Percentiles rank a stretch among this genome's conserved stretches.
phyloP scores from a whole-genome alignment of 37 sponge, comb jelly and placozoan genomes.

The Cladorhizidae sp. region DNA sequence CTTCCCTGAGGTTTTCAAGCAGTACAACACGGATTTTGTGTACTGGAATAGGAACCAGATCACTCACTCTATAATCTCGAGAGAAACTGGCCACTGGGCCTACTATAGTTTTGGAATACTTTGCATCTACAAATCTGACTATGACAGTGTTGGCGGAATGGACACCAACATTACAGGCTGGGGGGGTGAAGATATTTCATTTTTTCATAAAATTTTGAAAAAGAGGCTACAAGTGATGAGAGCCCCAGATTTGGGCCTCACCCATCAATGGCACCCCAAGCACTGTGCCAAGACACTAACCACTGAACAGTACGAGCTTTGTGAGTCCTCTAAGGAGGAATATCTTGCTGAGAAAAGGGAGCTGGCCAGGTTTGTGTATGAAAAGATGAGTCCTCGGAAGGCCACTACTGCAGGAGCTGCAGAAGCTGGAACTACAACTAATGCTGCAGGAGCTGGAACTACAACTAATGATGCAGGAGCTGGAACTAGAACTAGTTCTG shows the following conservation, averaged over 20 bases:
- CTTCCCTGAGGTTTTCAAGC: too few species aligned
- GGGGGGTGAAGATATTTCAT: constrained; percentile 76
- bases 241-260: constrained; percentile 61
- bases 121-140: too few species aligned
- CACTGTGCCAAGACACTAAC: constrained; percentile 22
- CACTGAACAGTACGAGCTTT: constrained; percentile 39
- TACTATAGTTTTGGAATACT: constrained; percentile 75
- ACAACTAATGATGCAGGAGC: too few species aligned
- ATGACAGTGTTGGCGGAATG: constrained; percentile 49
- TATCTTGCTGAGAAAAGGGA: too few species aligned
- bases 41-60: constrained; percentile 18
- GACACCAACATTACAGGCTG: constrained; percentile 38
- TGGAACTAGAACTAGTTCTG: too few species aligned
- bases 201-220: constrained; percentile 53
- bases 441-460: too few species aligned
- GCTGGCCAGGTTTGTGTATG: constrained; percentile 44
- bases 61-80: neutral
- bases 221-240: too few species aligned
- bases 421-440: too few species aligned
- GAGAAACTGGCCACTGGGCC: too few species aligned
- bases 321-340: constrained; percentile 58
- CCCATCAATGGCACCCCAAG: constrained; percentile 78
- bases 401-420: neutral
- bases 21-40: constrained; percentile 54
- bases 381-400: constrained; percentile 1